Percentiles rank a stretch among this genome's conserved stretches.
Conservation (phyloP, 2,797 vertebrate species). For the Acanthis flammea region DNA sequence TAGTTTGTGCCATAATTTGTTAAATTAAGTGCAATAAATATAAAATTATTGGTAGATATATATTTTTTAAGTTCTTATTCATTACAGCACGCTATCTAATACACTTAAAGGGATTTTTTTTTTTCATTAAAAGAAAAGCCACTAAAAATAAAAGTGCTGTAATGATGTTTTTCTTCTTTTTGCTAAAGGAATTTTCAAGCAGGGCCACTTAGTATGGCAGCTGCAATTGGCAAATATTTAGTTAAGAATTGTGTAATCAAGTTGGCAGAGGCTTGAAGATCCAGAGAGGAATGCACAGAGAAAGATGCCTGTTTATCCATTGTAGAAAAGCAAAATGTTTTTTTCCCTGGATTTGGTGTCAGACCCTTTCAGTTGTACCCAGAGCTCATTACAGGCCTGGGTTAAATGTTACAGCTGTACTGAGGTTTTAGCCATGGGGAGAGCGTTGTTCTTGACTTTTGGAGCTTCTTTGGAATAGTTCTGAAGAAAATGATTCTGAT, state of each 20-base stretch:
- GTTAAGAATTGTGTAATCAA: conserved; percentile 47
- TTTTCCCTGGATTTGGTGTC: conserved; percentile 22
- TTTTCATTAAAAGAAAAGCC: neutral
- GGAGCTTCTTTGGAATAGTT: neutral
- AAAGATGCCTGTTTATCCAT: conserved; percentile 30
- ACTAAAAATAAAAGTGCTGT: conserved; percentile 18
- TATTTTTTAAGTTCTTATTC: conserved; percentile 55
- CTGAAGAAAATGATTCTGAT: neutral
- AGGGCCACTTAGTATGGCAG: conserved; percentile 12
- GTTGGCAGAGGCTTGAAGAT: neutral
- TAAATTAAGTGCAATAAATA: conserved; percentile 81
- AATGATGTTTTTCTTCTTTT: conserved; percentile 1
- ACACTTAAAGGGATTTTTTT: conserved; percentile 16
- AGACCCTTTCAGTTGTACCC: neutral
- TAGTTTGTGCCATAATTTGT: conserved; percentile 76
- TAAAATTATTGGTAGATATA: conserved; percentile 69
- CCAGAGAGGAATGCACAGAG: neutral
- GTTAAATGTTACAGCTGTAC: conserved; percentile 5
- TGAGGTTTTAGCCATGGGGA: neutral
- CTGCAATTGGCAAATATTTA: conserved; percentile 69
- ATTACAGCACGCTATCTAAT: conserved; percentile 19
- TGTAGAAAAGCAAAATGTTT: conserved; percentile 21
- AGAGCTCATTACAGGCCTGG: neutral
- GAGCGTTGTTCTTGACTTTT: neutral
- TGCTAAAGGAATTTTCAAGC: conserved; percentile 28